Percentiles rank a stretch among this genome's conserved stretches.
phyloP scores from a whole-genome alignment of 2,888 invertebrate species.

The Bombyx huttoni region DNA sequence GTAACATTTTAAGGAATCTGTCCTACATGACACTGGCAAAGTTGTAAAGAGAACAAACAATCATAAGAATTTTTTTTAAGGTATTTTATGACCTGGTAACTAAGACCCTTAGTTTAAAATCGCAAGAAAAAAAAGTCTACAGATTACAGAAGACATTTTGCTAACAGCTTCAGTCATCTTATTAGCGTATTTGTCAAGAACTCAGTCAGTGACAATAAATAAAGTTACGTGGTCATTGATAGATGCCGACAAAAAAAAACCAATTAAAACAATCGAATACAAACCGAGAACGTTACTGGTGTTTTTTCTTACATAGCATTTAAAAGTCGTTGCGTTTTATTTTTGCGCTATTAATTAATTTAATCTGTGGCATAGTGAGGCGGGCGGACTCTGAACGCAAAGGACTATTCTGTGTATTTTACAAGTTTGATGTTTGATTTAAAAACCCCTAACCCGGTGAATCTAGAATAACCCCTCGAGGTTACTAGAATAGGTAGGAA shows the following conservation, averaged over 20 bases:
- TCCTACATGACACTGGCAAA: too few species aligned
- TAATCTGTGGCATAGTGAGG: conserved; percentile 27
- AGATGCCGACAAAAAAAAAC: conserved; percentile 36
- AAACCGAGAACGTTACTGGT: conserved; percentile 22
- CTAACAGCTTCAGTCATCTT: conserved; percentile 25
- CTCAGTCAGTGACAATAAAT: conserved; percentile 33
- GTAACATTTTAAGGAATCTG: too few species aligned
- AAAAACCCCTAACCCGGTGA: too few species aligned
- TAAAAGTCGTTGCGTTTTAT: conserved; percentile 40
- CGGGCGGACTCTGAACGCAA: neutral
- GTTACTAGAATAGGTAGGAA: too few species aligned
- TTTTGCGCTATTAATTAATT: conserved; percentile 41
- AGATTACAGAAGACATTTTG: neutral
- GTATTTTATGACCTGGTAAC: too few species aligned
- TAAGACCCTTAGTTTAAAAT: too few species aligned
- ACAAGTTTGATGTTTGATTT: too few species aligned
- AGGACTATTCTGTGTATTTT: too few species aligned
- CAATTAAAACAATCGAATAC: conserved; percentile 48
- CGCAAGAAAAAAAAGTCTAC: too few species aligned
- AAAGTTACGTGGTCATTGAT: conserved; percentile 19
- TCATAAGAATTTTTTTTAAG: too few species aligned
- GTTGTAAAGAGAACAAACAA: too few species aligned
- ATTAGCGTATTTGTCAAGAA: conserved; percentile 31
- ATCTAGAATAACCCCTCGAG: too few species aligned
- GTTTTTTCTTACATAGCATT: conserved; percentile 30